Base-by-base conservation (phyloP, 2,113 vertebrate species). In the Hemicordylus capensis region DNA sequence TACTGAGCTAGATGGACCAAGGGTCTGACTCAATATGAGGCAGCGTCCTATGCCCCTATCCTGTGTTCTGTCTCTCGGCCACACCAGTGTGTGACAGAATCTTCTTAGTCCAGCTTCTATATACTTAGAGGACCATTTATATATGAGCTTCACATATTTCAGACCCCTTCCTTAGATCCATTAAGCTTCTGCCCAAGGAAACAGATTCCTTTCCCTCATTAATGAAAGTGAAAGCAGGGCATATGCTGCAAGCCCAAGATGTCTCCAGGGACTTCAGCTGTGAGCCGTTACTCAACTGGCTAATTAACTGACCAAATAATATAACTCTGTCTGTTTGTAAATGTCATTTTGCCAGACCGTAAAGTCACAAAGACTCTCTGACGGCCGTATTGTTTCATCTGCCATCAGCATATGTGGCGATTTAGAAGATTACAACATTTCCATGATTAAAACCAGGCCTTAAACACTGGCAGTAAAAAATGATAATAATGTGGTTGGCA, bases 301-400 rank as follows among this genome's bases (percentile, higher is more conserved):
- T 80, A 83, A 88, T 80, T 84, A 79, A 73, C 76, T 88, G 81
- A 75, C 76, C 81, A 44, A 84, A 66, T 73, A 75, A 75, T 76
- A 75, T 67, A 44, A 84, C 56, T 77, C 72, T 72, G 75, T 28
- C 34, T 74, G 64, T 75, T 80, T 66, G 64, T 78, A 72, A 84
- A 78, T 51, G 66, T 67, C 15, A 17, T 83, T 83, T 80, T 80
- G 48, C 67, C 59, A 64, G 37, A 39, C 48, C 61, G 31, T 44
- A 63, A 51, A 83, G 48, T 42, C 79, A 46, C 37, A 28, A 72
- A 73, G 64, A 17, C n/a, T 28, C 34, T 63, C 28, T 24, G 28
- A 17, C 9, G 42, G 26, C 7, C 67, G 67, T 39, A 77, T 76
- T 44, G 15, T 59, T 46, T 78, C 63, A 69, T 56, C 17, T 12